Evolutionary conservation across 2,888 invertebrate species (phyloP).

Genomic region (Troglohyphantes excavatus): DNA sequence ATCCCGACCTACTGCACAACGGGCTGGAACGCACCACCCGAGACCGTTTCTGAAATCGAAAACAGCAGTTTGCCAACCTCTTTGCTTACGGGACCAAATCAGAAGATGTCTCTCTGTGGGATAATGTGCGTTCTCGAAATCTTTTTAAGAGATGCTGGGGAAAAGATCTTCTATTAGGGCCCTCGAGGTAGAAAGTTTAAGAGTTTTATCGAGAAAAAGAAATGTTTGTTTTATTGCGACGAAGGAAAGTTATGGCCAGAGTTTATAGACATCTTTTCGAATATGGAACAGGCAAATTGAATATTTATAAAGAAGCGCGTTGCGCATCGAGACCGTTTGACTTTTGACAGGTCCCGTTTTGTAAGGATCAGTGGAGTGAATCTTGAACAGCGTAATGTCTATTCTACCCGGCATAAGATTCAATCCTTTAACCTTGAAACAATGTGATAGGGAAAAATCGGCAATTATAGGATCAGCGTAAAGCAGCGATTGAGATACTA

Average conservation of each 20-base stretch:
- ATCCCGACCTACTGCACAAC: slow-evolving; percentile 12
- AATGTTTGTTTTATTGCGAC: background rate
- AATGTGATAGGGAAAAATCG: background rate
- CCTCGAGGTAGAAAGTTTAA: background rate
- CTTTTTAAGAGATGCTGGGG: background rate
- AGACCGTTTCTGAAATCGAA: background rate
- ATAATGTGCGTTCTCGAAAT: background rate
- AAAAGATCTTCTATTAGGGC: background rate
- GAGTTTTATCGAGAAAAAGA: background rate
- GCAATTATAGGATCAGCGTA: background rate
- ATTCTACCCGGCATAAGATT: no score
- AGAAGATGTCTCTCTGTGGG: background rate
- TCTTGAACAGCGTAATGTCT: no score
- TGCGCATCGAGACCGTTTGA: background rate
- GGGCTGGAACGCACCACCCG: background rate
- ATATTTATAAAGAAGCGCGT: background rate
- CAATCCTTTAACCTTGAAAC: background rate
- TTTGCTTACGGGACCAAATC: background rate
- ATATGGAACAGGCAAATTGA: slow-evolving; percentile 9
- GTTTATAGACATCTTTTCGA: background rate
- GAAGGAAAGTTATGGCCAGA: background rate
- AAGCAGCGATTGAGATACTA: no score
- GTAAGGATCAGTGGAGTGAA: background rate
- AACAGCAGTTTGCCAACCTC: background rate
- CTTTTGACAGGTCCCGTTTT: background rate